Percentiles rank a stretch among this genome's conserved stretches.
phyloP scores from a whole-genome alignment of 2,113 vertebrate genomes.

The Hippoglossus stenolepis region DNA sequence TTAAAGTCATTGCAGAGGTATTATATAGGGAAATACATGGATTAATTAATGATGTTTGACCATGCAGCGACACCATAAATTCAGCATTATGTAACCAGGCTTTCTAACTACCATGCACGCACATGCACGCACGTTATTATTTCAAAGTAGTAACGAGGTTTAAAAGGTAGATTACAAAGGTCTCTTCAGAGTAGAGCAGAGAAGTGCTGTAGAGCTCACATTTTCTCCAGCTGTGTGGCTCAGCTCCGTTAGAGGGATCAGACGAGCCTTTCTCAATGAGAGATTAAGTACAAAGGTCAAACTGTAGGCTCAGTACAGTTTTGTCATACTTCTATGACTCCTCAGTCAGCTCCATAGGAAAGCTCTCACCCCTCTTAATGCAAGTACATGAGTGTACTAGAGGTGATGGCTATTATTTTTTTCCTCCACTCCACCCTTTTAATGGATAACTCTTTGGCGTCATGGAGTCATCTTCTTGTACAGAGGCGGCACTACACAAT shows the following conservation, averaged over 20 bases:
- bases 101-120: conserved; percentile 18
- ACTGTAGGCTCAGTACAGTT: conserved; percentile 52
- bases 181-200: conserved; percentile 49
- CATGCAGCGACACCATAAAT: not conserved
- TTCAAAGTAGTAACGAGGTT: conserved; percentile 43
- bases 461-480: conserved; percentile 61
- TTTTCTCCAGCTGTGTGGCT: conserved; percentile 61
- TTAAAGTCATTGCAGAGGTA: not conserved
- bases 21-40: not conserved
- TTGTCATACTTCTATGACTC: conserved; percentile 44
- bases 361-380: conserved; percentile 63
- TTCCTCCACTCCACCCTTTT: conserved; percentile 31
- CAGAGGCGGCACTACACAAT: conserved; percentile 65
- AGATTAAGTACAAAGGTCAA: conserved; percentile 64
- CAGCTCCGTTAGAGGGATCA: conserved; percentile 53
- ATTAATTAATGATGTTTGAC: not conserved
- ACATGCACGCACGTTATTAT: conserved; percentile 31
- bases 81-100: not conserved
- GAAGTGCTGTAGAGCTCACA: conserved; percentile 50
- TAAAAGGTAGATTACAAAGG: conserved; percentile 54
- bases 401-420: conserved; percentile 38
- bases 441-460: conserved; percentile 61
- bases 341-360: conserved; percentile 53
- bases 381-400: conserved; percentile 63
- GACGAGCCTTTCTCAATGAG: conserved; percentile 59